Evolutionary conservation across 2,113 vertebrate species (phyloP).

Genomic region (Barnardius zonarius): DNA sequence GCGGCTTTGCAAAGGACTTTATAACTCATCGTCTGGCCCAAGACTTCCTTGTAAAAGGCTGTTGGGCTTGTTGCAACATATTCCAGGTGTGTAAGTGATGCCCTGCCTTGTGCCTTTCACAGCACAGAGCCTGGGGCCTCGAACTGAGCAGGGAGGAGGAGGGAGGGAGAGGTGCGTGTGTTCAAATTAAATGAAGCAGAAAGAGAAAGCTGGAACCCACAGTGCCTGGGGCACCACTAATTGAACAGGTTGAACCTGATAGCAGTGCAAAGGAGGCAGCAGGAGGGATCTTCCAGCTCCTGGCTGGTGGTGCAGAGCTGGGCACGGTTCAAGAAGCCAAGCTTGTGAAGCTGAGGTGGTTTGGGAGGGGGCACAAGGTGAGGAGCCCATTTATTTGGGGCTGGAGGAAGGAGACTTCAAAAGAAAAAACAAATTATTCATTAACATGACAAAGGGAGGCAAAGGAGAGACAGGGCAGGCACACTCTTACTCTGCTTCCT

Average conservation of each 20-base stretch:
- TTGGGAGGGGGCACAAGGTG: not conserved
- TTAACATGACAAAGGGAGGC: not conserved
- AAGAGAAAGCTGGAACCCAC: slow-evolving; percentile 69
- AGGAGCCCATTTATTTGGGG: not conserved
- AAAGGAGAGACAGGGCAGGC: not conserved
- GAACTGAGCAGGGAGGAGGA: slow-evolving; percentile 28
- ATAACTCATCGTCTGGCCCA: not conserved
- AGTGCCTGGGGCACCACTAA: slow-evolving; percentile 30
- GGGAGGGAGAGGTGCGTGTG: slow-evolving; percentile 23
- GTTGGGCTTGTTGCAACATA: slow-evolving; percentile 65
- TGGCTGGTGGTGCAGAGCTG: rapidly evolving
- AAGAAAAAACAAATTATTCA: not conserved
- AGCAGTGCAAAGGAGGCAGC: not conserved
- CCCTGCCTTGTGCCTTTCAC: slow-evolving; percentile 66
- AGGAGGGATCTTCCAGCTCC: not conserved
- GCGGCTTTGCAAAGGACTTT: slow-evolving; percentile 50
- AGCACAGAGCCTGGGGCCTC: slow-evolving; percentile 43
- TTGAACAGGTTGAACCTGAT: slow-evolving; percentile 70
- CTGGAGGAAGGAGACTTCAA: not conserved
- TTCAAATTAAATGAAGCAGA: slow-evolving; percentile 71
- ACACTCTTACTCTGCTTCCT: not conserved
- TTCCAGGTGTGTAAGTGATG: slow-evolving; percentile 68
- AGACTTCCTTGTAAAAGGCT: slow-evolving; percentile 44
- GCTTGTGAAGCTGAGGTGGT: not conserved
- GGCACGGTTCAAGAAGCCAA: not conserved